Evolutionary conservation across 2,797 vertebrate species (phyloP), one percentile per base, ranked within the genome.

Genomic region (Molossus alvarezi): DNA sequence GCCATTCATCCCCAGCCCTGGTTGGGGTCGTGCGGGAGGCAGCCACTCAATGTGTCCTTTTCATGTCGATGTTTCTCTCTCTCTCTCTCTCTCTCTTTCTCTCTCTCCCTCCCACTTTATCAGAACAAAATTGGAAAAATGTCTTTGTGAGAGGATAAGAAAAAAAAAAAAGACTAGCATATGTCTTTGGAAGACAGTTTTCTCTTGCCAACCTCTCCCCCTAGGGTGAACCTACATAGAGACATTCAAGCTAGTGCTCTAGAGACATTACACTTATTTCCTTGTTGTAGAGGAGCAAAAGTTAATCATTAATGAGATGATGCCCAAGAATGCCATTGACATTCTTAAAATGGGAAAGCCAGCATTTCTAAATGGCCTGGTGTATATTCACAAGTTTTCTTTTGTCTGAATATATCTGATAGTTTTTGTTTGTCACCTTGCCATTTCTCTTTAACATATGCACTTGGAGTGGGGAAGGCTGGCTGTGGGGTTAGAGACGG

Each of bases 111-210:
- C 41, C 41, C 41, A 45, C 41, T 45, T 6, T 45, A 45, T 45
- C 41, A 5, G 41, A 45, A 45, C 41, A 45, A 45, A 45, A 45
- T 3, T 45, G 41, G 41, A 45, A 45, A 45, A 45, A 45, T 45
- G 41, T 45, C 41, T 6, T 45, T 6, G 41, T 5, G 41, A 5
- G 41, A 45, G 41, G 41, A 45, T 45, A 45, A 45, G 33, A 3
- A 45, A 4, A 45, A 45, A 45, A 45, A 45, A 85, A 87, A n/a
- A 55, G 58, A 23, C 5, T 27, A 64, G 21, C 1, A 4, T 21
- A 84, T 83, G n/a, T 25, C 37, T 92, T 92, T 86, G 23, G 37
- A 92, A 75, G 29, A 69, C 53, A 64, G 17, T 85, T 55, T 91
- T 27, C n/a, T 5, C 25, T 58, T 80, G 51, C 4, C 9, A 12